These are phyloP conservation scores for Egretta garzetta DNA, from an alignment of 2,113 vertebrate genomes.

Conservation along the genomic window DNA sequence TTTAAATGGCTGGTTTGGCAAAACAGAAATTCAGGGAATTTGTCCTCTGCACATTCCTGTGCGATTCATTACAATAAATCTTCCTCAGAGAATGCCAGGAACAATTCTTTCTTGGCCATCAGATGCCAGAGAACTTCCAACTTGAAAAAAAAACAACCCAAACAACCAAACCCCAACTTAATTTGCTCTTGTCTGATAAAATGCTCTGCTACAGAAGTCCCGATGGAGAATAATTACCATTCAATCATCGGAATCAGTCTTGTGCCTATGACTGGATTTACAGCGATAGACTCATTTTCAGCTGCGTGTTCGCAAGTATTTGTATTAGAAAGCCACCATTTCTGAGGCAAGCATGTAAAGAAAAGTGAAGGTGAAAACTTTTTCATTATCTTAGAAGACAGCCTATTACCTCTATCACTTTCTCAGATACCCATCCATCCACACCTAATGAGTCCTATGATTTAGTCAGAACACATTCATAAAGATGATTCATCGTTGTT, in stretches of 20 bases:
- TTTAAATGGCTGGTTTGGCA: not conserved
- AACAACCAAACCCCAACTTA: not conserved
- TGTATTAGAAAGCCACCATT: not conserved
- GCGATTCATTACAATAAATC: not conserved
- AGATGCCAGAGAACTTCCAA: not conserved
- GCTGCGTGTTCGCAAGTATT: not conserved
- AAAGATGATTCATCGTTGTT: slow-evolving; percentile 68
- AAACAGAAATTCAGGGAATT: not conserved
- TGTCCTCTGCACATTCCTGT: not conserved
- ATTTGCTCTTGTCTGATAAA: not conserved
- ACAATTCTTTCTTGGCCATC: not conserved
- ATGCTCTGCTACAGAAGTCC: not conserved
- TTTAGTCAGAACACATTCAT: slow-evolving; percentile 62
- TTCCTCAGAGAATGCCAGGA: not conserved
- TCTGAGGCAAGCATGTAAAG: not conserved
- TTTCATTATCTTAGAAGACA: slow-evolving; percentile 37
- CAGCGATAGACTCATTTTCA: not conserved
- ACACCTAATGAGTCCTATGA: slow-evolving; percentile 60
- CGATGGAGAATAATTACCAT: not conserved
- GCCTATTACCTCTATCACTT: slow-evolving; percentile 15
- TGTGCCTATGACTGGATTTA: not conserved
- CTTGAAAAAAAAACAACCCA: too few species aligned
- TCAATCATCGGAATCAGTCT: not conserved
- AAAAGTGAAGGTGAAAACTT: slow-evolving; percentile 38
- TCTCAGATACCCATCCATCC: slow-evolving; percentile 54